Base-by-base conservation (phyloP, 2,113 vertebrate genomes). In the Oryzias woworae region DNA sequence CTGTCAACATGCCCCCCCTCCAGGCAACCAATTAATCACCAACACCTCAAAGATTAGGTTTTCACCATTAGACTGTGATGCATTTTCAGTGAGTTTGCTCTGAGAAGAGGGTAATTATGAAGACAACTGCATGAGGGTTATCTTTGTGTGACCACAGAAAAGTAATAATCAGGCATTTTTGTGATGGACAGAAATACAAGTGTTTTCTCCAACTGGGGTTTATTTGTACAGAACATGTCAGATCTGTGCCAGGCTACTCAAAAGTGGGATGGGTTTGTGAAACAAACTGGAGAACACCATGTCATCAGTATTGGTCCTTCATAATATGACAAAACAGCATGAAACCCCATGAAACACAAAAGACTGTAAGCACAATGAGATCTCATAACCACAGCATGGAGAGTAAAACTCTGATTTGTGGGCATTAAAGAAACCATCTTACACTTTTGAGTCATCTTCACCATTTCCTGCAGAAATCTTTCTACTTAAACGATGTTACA, bases 1-100 rank as follows among this genome's bases (percentile, higher is more conserved):
- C 73, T 69, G 76, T 85, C 80, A 83, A 78, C 80, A 77, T 49
- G 57, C 14, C 75, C 69, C 83, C 63, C 55, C 20, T 20, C 26
- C 12, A 23, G 78, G 75, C 75, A 62, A 77, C 82, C 75, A 84
- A 87, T 87, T 84, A 86, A 82, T 88, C 86, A 86, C 85, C 76
- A 75, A 48, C 75, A 73, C 73, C 72, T 82, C 82, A 82, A 74
- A 83, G 66, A 83, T 80, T 67, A 78, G 58, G 58, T 57, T 81
- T 78, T 73, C 69, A 63, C 75, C 65, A 51, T 52, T 47, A 59
- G 58, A 51, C 61, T 46, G 53, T 31, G 58, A 70, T 66, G 73
- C 76, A 54, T n/a, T 73, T 55, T 7, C 51, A 53, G 80, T 77
- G 73, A 69, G 69, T 69, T 69, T 73, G 73, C 82, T 80, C 74